Conservation (phyloP, 2,797 vertebrate species). For the Amniataba percoides region DNA sequence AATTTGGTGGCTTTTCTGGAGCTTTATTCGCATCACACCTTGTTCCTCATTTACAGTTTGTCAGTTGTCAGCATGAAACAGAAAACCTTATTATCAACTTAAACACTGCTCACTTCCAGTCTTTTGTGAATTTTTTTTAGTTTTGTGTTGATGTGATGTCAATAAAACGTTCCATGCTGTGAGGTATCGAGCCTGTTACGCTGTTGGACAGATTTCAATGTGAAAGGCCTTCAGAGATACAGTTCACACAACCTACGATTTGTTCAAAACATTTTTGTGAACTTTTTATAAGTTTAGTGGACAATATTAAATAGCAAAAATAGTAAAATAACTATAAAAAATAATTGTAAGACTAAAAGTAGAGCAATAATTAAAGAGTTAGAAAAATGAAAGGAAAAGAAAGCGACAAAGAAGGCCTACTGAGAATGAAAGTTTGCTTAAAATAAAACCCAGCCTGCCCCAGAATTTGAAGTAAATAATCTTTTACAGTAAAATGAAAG, state of each 20-base stretch:
- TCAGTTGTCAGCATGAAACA: not conserved
- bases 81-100: not conserved
- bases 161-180: not conserved
- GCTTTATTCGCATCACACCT: not conserved
- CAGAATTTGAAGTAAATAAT: too few relatives aligned
- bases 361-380: not conserved
- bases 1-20: constrained; percentile 2
- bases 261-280: too few relatives aligned
- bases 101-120: not conserved
- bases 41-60: not conserved
- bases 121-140: not conserved
- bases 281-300: not conserved
- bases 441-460: too few relatives aligned
- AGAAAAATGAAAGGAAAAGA: not conserved
- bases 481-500: not conserved
- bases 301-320: not conserved
- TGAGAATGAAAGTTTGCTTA: too few relatives aligned
- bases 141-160: not conserved
- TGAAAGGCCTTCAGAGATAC: too few relatives aligned
- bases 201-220: not conserved
- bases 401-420: too few relatives aligned
- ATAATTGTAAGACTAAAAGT: not conserved
- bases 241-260: not conserved
- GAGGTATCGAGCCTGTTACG: not conserved
- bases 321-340: not conserved